These are phyloP conservation scores for Diarsia dahlii DNA, from an alignment of 2,888 invertebrate genomes.

Conservation along the genomic window DNA sequence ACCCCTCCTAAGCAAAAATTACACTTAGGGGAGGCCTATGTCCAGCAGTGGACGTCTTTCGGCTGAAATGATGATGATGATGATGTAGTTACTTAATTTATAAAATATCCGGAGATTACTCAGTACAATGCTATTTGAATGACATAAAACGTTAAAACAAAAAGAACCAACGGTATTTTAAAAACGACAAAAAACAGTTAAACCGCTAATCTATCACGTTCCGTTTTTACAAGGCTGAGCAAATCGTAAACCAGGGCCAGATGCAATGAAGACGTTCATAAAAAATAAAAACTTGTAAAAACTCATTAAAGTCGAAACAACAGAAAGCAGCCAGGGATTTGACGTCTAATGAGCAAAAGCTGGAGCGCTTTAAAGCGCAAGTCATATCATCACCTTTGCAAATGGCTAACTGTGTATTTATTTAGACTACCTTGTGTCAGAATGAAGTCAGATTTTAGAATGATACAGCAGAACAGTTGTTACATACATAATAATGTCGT, in stretches of 20 bases:
- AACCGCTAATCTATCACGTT: conserved; percentile 63
- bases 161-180: conserved; percentile 48
- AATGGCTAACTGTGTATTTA: conserved; percentile 32
- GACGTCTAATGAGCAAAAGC: conserved; percentile 18
- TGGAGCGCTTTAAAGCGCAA: conserved; percentile 10
- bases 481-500: background rate
- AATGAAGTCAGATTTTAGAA: background rate
- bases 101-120: conserved; percentile 15
- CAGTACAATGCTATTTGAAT: conserved; percentile 40
- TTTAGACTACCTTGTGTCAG: conserved; percentile 22
- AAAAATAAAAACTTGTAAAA: conserved; percentile 60
- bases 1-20: too few relatives aligned
- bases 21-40: too few relatives aligned
- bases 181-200: conserved; percentile 55
- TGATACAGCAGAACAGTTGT: background rate
- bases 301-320: conserved; percentile 58
- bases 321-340: conserved; percentile 56
- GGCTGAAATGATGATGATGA: too few relatives aligned
- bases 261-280: conserved; percentile 72
- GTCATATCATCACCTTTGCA: conserved; percentile 24
- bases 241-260: conserved; percentile 69
- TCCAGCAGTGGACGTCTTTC: too few relatives aligned
- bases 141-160: conserved; percentile 39
- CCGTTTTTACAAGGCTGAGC: conserved; percentile 62
- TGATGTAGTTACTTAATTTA: background rate